Percentiles rank a stretch among this genome's conserved stretches.
Evolutionary conservation across 2,113 vertebrate species (phyloP).

Genomic region (Motacilla alba): DNA sequence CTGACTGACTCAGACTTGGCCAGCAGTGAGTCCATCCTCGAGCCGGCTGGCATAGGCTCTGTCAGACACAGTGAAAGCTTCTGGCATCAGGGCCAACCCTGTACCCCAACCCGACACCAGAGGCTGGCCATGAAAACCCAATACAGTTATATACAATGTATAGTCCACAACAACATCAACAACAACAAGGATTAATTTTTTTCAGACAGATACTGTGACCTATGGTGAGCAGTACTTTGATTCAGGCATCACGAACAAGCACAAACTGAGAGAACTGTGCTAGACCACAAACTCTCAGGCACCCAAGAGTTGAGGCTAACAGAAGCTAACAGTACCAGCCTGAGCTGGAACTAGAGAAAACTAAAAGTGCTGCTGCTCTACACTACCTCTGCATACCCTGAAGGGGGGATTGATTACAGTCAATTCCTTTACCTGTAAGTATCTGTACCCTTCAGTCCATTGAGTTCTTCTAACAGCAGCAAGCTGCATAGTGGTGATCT

Average conservation of each 20-base stretch:
- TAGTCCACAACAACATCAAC: not conserved
- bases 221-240: not conserved
- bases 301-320: too few relatives aligned
- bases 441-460: too few relatives aligned
- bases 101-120: accelerated
- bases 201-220: accelerated
- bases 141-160: accelerated
- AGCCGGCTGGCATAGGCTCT: not conserved
- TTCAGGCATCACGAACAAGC: not conserved
- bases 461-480: not conserved
- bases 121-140: not conserved
- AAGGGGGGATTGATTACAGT: accelerated
- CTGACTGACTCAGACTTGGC: not conserved
- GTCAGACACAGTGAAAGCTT: not conserved
- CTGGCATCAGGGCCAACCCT: not conserved
- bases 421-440: not conserved
- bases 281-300: not conserved
- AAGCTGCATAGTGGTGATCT: not conserved
- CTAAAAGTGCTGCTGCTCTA: not conserved
- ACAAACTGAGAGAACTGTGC: not conserved
- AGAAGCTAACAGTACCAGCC: not conserved
- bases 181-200: not conserved
- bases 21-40: not conserved
- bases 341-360: not conserved
- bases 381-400: not conserved